Conservation (phyloP, 2,113 vertebrate species). For the Siphamia tubifer region DNA sequence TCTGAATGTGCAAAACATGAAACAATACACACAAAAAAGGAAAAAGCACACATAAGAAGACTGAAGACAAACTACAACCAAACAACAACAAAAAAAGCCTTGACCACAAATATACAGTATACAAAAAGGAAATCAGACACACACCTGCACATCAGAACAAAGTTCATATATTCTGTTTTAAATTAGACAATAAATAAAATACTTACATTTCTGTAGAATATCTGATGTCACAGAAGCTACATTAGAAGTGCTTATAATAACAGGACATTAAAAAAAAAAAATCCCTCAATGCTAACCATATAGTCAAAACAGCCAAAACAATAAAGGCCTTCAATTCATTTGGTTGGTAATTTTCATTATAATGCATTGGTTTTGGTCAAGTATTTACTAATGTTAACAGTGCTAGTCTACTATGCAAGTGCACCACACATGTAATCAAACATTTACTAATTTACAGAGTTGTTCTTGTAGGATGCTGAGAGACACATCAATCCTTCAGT, state of each 20-base stretch:
- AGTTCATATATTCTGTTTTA: slow-evolving; percentile 51
- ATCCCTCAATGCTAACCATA: no score
- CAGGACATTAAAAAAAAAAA: not conserved
- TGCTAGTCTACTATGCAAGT: slow-evolving; percentile 39
- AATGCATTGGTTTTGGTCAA: slow-evolving; percentile 18
- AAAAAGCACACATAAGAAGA: slow-evolving; percentile 1
- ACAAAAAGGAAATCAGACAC: slow-evolving; percentile 39
- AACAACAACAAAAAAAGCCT: slow-evolving; percentile 2
- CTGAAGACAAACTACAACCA: slow-evolving; percentile 8
- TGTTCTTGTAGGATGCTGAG: not conserved
- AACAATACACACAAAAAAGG: slow-evolving; percentile 23
- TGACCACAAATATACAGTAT: slow-evolving; percentile 41
- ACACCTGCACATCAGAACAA: slow-evolving; percentile 30
- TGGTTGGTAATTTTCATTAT: slow-evolving; percentile 39
- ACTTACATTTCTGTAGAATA: slow-evolving; percentile 43
- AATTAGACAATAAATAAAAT: slow-evolving; percentile 75
- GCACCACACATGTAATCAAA: slow-evolving; percentile 24
- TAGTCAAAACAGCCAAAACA: slow-evolving; percentile 20
- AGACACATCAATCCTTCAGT: not conserved
- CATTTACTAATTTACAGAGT: slow-evolving; percentile 1
- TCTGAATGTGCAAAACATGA: slow-evolving; percentile 35
- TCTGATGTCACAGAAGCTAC: slow-evolving; percentile 40
- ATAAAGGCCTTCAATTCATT: slow-evolving; percentile 21
- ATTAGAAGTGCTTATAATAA: slow-evolving; percentile 53
- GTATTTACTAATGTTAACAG: slow-evolving; percentile 14